Base-by-base conservation (phyloP, 1,140 invertebrate species). In the Trypoxylus dichotomus region DNA sequence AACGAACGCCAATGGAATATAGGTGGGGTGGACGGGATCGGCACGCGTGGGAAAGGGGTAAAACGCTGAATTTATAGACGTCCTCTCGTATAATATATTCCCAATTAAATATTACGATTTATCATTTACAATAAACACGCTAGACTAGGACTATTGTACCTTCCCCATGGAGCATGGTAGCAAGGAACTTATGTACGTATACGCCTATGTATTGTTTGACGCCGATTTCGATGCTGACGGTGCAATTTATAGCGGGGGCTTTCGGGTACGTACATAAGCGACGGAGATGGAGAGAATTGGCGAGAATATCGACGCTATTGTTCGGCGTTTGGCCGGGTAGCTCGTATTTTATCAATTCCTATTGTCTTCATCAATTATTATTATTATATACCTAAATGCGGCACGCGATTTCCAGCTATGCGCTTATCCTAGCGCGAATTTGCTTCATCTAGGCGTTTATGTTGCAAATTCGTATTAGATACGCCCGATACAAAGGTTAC, bases 21-120 rank as follows among this genome's bases (percentile, higher is more conserved):
- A 8, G 32, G 10, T 7, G 10, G 32, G 32, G 32, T 5, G 32
- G 1, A 7, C 15, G 5, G 68, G 13, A 25, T 15, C 32, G 32
- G 10, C 32, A 8, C 10, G 32, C 32, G 32, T 37, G 5, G 0
- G 32, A 8, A 37, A 2, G 32, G 32, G 68, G 13, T 25, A 71
- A 19, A 10, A 41, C n/a, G 19, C 24, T 15, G 41, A 74, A 74
- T 74, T 74, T 74, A 74, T 42, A 32, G 29, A 19, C 47, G 24
- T 24, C 1, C 13, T 15, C 37, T 13, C 73, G 0, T n/a, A 32
- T 42, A 74, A 74, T 74, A 74, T 74, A 74, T 74, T 41, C 73
- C 15, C 29, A 74, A 74, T 74, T 74, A 74, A 42, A 74, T 74
- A 74, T 74, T 74, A 74, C 73, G 73, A 74, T 41, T 74, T 74